Conservation (phyloP, 2,888 invertebrate species). For the Ligdia adustata region DNA sequence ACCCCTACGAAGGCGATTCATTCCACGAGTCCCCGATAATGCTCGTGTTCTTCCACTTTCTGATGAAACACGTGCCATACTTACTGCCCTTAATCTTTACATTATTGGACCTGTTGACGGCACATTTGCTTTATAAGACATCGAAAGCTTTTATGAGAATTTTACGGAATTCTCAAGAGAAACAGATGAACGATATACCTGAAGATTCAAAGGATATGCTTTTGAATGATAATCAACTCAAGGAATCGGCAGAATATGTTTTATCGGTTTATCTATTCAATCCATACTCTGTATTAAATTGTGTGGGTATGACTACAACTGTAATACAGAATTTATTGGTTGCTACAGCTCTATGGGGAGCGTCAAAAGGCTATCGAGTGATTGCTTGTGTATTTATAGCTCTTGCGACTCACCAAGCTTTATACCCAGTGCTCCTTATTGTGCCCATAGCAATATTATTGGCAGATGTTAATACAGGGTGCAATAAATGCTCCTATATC, state of each 20-base stretch:
- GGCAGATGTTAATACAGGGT: slow-evolving; percentile 79
- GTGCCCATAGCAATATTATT: slow-evolving; percentile 91
- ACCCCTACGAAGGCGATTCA: slow-evolving; percentile 95
- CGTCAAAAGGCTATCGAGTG: slow-evolving; percentile 86
- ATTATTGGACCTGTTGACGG: slow-evolving; percentile 90
- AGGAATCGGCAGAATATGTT: slow-evolving; percentile 87
- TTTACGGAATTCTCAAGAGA: slow-evolving; percentile 80
- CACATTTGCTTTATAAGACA: slow-evolving; percentile 87
- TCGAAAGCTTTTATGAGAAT: slow-evolving; percentile 87
- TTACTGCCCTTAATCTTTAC: slow-evolving; percentile 87
- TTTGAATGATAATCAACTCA: slow-evolving; percentile 81
- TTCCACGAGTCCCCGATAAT: slow-evolving; percentile 96
- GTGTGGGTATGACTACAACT: slow-evolving; percentile 95
- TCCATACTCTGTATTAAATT: slow-evolving; percentile 94
- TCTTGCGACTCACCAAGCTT: slow-evolving; percentile 91
- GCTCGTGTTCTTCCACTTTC: slow-evolving; percentile 85
- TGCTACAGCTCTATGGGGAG: slow-evolving; percentile 87
- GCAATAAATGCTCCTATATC: slow-evolving; percentile 74
- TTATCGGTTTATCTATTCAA: slow-evolving; percentile 93
- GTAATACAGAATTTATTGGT: slow-evolving; percentile 94
- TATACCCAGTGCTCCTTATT: slow-evolving; percentile 92
- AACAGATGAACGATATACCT: slow-evolving; percentile 78
- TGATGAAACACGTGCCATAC: slow-evolving; percentile 81
- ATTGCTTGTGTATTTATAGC: slow-evolving; percentile 88
- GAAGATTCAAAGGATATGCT: slow-evolving; percentile 83